Base-by-base conservation (phyloP, 2,113 vertebrate species). In the Rhynchomys soricoides region DNA sequence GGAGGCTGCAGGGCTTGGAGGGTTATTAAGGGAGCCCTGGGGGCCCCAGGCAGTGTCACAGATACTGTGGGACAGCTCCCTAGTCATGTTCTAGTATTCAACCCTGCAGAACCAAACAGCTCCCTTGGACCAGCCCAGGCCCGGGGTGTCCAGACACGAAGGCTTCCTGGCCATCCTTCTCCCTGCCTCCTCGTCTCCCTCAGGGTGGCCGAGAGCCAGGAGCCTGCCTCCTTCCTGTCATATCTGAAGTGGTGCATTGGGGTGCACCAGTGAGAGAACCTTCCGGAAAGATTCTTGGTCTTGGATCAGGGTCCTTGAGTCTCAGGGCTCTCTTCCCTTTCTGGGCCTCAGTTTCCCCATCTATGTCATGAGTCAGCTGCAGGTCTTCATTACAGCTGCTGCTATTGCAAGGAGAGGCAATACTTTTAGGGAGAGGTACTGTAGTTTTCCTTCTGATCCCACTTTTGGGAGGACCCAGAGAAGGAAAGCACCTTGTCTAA, bases 221-320 rank as follows among this genome's bases (percentile, higher is more conserved):
- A 95, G 86, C 77, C 95, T 52, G 12, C 73, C 86, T 95, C 92
- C 90, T 97, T 90, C 96, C 79, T 52, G 0, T 59, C 96, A 66
- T 82, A 64, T 93, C 74, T 68, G 78, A 97, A 97, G 92, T 97
- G 97, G 93, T 95, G 97, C 96, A 97, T 96, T 95, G 96, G 96
- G 96, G 77, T 97, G 95, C 96, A 77, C 87, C 75, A 81, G 70
- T 34, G 9, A 71, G 64, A 88, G 92, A 96, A 40, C 55, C 92
- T 91, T 97, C 94, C 74, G 64, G 95, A 96, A 97, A 34, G 93
- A 93, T 79, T 78, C 43, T 85, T 88, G 75, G 83, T 22, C 55
- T 96, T 62, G 52, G 40, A 73, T 66, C 66, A 87, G 66, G 73
- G 83, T 21, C 48, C 55, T 73, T 74, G 34, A 71, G 59, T 82